Conservation (phyloP, 2,797 vertebrate species). For the Scolopax rusticola region DNA sequence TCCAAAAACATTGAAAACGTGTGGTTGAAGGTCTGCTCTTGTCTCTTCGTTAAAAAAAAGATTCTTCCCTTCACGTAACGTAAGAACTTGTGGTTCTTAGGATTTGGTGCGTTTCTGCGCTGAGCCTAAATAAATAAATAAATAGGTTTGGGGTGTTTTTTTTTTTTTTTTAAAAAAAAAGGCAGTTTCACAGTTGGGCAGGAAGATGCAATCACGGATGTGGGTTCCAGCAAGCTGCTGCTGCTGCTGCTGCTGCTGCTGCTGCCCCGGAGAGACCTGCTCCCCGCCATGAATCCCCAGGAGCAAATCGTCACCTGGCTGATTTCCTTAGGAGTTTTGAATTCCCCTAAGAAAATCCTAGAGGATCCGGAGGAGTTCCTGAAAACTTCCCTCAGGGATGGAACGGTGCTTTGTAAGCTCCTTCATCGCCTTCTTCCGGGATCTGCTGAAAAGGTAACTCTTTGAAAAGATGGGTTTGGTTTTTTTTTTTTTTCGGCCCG, state of each 20-base stretch:
- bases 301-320: conserved; percentile 97
- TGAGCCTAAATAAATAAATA: neutral
- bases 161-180: neutral
- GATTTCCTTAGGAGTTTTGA: conserved; percentile 94
- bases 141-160: too few species aligned
- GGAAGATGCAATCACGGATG: conserved; percentile 89
- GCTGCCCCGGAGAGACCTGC: conserved; percentile 72
- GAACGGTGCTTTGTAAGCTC: conserved; percentile 94
- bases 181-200: conserved; percentile 68
- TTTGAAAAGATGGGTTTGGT: too few species aligned
- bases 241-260: conserved; percentile 70
- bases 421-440: conserved; percentile 90
- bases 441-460: conserved; percentile 88
- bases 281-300: conserved; percentile 91
- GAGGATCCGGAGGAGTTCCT: conserved; percentile 93
- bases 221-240: conserved; percentile 79
- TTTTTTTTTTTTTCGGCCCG: neutral
- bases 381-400: conserved; percentile 91
- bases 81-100: neutral
- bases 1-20: neutral
- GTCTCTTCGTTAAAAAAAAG: neutral
- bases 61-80: neutral
- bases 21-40: neutral
- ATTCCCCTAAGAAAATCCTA: conserved; percentile 95
- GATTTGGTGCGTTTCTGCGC: conserved; percentile 5